Percentiles rank a stretch among this genome's conserved stretches.
Conservation (phyloP, 2,888 invertebrate genomes). For the Listrodromus nycthemerus region DNA sequence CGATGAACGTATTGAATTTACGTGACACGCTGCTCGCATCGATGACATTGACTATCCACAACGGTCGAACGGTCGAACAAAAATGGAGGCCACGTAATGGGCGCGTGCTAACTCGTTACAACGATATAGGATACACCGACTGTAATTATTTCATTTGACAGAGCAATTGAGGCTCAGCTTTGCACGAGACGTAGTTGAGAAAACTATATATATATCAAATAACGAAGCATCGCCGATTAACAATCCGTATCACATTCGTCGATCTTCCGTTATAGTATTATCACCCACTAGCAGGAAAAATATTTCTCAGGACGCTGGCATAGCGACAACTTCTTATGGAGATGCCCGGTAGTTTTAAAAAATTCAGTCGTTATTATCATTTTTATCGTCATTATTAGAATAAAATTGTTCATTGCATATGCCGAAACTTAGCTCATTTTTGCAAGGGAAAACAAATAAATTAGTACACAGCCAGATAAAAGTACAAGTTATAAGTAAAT, state of each 20-base stretch:
- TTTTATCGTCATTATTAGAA: too few species aligned
- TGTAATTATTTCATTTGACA: constrained; percentile 44
- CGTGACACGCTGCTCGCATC: not conserved
- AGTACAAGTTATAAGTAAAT: too few species aligned
- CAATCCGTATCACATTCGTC: not conserved
- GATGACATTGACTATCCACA: not conserved
- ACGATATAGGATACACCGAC: constrained; percentile 23
- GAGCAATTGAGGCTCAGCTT: constrained; percentile 38
- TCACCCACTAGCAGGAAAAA: not conserved
- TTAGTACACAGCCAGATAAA: too few species aligned
- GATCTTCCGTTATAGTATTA: not conserved
- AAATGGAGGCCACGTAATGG: constrained; percentile 31
- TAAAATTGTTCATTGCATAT: too few species aligned
- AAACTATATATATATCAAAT: not conserved
- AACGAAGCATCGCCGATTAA: not conserved
- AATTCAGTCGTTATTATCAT: too few species aligned
- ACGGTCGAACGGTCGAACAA: constrained; percentile 8
- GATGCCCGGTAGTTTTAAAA: not conserved
- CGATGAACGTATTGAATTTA: not conserved
- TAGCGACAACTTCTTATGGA: not conserved
- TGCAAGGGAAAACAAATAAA: too few species aligned
- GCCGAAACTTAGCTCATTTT: too few species aligned
- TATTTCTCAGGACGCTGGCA: not conserved
- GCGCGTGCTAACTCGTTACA: constrained; percentile 38
- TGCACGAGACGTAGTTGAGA: not conserved